Evolutionary conservation across 2,113 vertebrate genomes (phyloP).

Genomic region (Mirza zaza): DNA sequence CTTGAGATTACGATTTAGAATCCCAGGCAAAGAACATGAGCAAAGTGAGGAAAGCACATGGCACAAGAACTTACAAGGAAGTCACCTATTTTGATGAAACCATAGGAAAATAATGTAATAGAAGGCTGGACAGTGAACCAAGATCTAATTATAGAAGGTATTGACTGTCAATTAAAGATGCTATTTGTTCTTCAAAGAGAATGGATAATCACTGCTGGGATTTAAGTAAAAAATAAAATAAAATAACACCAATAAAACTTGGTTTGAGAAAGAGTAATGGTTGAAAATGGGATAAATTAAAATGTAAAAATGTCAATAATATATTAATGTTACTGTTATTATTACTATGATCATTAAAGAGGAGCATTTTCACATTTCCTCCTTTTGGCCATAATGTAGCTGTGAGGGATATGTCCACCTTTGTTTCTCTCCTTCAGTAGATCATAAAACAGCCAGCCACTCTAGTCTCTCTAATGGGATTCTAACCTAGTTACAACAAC

Average conservation of each 20-base stretch:
- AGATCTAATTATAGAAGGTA: background rate
- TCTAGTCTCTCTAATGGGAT: background rate
- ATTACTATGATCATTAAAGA: background rate
- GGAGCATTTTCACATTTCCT: background rate
- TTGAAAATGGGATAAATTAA: background rate
- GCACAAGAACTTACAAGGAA: background rate
- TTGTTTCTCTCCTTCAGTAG: background rate
- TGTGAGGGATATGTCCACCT: background rate
- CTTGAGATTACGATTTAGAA: background rate
- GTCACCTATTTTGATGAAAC: background rate
- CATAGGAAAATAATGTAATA: background rate
- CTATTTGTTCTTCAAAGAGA: background rate
- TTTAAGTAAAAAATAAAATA: background rate
- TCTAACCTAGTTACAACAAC: background rate
- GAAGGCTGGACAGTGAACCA: background rate
- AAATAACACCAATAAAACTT: background rate
- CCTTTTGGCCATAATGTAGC: background rate
- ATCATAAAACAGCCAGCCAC: background rate
- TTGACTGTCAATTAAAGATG: background rate
- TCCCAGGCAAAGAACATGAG: background rate
- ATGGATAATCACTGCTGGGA: background rate
- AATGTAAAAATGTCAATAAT: background rate
- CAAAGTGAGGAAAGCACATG: background rate
- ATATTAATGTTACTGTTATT: background rate
- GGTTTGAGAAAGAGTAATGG: background rate